These are phyloP conservation scores for Psittacula derbiana DNA, from an alignment of 2,797 vertebrate genomes.

Conservation along the genomic window DNA sequence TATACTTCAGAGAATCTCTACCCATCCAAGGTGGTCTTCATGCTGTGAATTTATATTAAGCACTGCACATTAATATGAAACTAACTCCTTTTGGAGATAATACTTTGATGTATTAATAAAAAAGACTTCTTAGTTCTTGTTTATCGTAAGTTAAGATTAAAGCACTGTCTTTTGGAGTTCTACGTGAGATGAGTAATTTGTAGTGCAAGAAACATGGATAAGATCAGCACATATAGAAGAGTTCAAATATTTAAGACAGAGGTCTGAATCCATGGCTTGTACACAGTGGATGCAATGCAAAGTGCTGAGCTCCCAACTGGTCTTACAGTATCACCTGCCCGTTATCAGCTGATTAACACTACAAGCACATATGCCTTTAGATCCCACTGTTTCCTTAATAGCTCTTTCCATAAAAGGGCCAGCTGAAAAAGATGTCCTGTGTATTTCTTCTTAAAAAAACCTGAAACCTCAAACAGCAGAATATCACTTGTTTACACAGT, in stretches of 20 bases:
- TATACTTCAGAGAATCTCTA: slow-evolving; percentile 40
- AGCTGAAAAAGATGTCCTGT: background rate
- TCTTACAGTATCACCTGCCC: background rate
- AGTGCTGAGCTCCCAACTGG: background rate
- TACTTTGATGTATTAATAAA: slow-evolving; percentile 57
- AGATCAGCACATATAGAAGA: background rate
- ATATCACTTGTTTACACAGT: background rate
- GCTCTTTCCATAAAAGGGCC: background rate
- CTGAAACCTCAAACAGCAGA: background rate
- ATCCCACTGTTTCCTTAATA: background rate
- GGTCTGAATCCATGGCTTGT: background rate
- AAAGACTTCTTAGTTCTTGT: slow-evolving; percentile 2
- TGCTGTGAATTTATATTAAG: slow-evolving; percentile 48
- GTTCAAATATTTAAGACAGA: background rate
- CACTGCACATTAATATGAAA: background rate
- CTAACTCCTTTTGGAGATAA: slow-evolving; percentile 19
- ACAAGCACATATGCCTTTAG: background rate
- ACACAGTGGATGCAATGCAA: background rate
- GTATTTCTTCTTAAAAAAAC: background rate
- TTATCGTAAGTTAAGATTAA: slow-evolving; percentile 41
- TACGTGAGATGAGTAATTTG: background rate
- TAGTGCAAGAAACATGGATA: background rate
- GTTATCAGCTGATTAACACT: background rate
- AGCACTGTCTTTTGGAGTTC: slow-evolving; percentile 4
- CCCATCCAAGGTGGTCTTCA: slow-evolving; percentile 39